Evolutionary conservation across 2,888 invertebrate genomes (phyloP).

Genomic region (Chrysopilus asiliformis): DNA sequence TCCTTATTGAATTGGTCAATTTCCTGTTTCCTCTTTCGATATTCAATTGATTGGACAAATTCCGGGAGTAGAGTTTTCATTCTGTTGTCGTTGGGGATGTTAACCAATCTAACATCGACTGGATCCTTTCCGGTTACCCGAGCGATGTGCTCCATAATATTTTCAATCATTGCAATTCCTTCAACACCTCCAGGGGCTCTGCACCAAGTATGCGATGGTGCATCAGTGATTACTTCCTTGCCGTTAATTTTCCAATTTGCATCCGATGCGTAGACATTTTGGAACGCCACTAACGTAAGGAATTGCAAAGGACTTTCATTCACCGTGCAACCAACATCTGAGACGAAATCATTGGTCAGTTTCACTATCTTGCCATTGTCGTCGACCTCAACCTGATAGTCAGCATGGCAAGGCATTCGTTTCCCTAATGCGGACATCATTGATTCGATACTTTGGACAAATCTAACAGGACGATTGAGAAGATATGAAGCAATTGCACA

Average conservation of each 20-base stretch:
- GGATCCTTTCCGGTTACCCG: slow-evolving; percentile 42
- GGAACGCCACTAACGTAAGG: slow-evolving; percentile 29
- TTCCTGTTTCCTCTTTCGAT: slow-evolving; percentile 40
- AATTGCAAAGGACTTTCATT: slow-evolving; percentile 40
- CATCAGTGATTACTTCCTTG: slow-evolving; percentile 50
- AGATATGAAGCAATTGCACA: slow-evolving; percentile 47
- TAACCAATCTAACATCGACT: slow-evolving; percentile 41
- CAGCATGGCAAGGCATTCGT: slow-evolving; percentile 43
- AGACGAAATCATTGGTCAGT: slow-evolving; percentile 41
- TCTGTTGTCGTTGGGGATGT: slow-evolving; percentile 35
- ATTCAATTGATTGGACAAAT: slow-evolving; percentile 40
- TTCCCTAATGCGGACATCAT: slow-evolving; percentile 61
- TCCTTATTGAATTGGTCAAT: slow-evolving; percentile 47
- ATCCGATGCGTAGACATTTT: slow-evolving; percentile 48
- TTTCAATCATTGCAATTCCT: slow-evolving; percentile 46
- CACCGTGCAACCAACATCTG: slow-evolving; percentile 41
- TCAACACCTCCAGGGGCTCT: slow-evolving; percentile 51
- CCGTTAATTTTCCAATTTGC: slow-evolving; percentile 54
- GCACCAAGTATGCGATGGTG: slow-evolving; percentile 53
- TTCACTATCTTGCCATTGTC: slow-evolving; percentile 53
- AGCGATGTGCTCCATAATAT: slow-evolving; percentile 54
- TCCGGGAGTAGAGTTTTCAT: slow-evolving; percentile 39
- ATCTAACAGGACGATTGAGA: slow-evolving; percentile 49
- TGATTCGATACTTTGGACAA: slow-evolving; percentile 54
- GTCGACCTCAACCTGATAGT: slow-evolving; percentile 53